Percentiles rank a stretch among this genome's conserved stretches.
Conservation (phyloP, 2,888 invertebrate genomes). For the Epinotia ramella region DNA sequence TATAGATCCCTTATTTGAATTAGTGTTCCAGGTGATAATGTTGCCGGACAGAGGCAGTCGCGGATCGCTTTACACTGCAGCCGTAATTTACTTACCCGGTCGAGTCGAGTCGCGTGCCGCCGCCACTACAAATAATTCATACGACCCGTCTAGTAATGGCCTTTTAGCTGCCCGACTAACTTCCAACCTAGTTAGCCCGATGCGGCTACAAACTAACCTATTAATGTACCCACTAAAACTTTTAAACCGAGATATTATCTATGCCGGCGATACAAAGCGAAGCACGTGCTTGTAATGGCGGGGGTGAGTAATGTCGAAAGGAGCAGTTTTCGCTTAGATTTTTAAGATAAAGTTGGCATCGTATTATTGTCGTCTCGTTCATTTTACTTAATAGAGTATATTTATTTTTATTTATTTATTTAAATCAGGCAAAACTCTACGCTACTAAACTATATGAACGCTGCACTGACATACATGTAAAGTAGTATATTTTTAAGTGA, state of each 20-base stretch:
- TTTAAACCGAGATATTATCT: slow-evolving; percentile 47
- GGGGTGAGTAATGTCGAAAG: neutral
- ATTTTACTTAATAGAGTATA: neutral
- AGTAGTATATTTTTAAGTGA: slow-evolving; percentile 15
- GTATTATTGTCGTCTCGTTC: neutral
- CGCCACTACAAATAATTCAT: slow-evolving; percentile 81
- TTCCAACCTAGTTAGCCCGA: slow-evolving; percentile 76
- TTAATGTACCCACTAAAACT: slow-evolving; percentile 70
- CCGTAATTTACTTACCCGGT: slow-evolving; percentile 45
- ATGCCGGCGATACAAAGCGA: slow-evolving; percentile 30
- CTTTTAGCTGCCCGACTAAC: slow-evolving; percentile 80
- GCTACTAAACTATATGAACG: too few species aligned
- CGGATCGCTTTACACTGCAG: slow-evolving; percentile 35
- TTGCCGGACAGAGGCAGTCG: slow-evolving; percentile 38
- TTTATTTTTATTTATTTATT: too few species aligned
- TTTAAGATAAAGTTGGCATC: neutral
- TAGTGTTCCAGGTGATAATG: neutral
- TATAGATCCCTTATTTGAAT: slow-evolving; percentile 17
- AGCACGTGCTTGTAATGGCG: slow-evolving; percentile 15
- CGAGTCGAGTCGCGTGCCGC: slow-evolving; percentile 72
- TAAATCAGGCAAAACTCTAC: too few species aligned
- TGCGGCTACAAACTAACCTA: slow-evolving; percentile 71
- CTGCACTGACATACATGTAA: neutral
- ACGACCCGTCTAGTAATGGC: slow-evolving; percentile 77
- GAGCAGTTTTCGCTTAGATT: neutral